Conservation (phyloP, 2,888 invertebrate species). For the Emmelina monodactyla region DNA sequence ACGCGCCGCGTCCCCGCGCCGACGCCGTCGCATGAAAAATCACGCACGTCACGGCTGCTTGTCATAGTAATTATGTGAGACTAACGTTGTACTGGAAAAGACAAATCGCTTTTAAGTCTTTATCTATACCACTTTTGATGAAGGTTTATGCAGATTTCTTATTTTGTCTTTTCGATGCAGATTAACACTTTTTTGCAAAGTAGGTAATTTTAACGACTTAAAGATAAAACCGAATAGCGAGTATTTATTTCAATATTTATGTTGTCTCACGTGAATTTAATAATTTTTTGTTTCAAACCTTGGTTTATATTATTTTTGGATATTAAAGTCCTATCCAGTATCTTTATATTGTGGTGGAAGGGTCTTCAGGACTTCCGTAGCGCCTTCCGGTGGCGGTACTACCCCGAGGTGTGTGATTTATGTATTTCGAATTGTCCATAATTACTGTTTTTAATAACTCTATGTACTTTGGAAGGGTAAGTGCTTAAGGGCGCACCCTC, state of each 20-base stretch:
- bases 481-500: too few relatives aligned
- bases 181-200: too few relatives aligned
- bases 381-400: constrained; percentile 45
- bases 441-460: constrained; percentile 29
- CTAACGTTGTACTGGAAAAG: constrained; percentile 25
- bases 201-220: too few relatives aligned
- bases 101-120: constrained; percentile 9
- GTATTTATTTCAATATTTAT: too few relatives aligned
- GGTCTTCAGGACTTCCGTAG: constrained; percentile 49
- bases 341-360: too few relatives aligned
- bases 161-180: too few relatives aligned
- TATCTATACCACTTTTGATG: too few relatives aligned
- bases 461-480: background rate
- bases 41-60: constrained; percentile 57
- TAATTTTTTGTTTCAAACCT: background rate
- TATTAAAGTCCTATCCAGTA: background rate
- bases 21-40: constrained; percentile 45
- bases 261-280: too few relatives aligned
- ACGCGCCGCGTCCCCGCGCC: constrained; percentile 27
- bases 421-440: constrained; percentile 49
- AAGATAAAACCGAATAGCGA: too few relatives aligned
- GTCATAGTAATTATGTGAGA: constrained; percentile 22
- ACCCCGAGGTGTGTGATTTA: constrained; percentile 52
- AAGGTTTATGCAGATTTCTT: too few relatives aligned
- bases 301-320: background rate